phyloP scores from a whole-genome alignment of 1,140 invertebrate genomes.

The Apis laboriosa region DNA sequence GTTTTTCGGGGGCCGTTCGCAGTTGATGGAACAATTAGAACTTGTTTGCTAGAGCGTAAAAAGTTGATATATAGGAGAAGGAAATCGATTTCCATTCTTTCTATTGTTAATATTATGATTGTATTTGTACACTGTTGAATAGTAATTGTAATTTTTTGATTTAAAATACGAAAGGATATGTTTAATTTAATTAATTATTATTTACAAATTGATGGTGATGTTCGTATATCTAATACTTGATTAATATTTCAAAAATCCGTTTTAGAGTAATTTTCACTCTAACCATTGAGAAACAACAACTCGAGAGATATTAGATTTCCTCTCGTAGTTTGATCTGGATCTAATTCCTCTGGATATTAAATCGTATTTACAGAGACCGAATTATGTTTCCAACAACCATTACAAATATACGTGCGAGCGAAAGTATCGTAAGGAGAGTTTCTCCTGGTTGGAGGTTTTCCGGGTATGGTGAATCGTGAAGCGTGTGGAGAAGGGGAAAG shows the following conservation, averaged over 20 bases:
- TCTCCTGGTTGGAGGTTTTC: neutral
- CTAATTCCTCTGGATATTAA: neutral
- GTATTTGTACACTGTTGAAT: too few species aligned
- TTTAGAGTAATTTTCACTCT: neutral
- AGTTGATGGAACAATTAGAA: neutral
- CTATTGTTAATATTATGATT: too few species aligned
- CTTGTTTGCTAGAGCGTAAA: neutral
- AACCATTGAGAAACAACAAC: neutral
- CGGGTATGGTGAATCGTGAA: neutral
- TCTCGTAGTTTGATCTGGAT: too few species aligned
- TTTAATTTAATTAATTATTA: too few species aligned
- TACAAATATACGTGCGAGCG: neutral
- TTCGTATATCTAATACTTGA: too few species aligned
- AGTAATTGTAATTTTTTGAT: too few species aligned
- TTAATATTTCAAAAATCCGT: neutral
- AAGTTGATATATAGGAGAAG: neutral
- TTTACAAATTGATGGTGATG: too few species aligned
- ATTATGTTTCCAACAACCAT: neutral
- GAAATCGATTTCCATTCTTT: too few species aligned
- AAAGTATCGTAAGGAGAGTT: neutral
- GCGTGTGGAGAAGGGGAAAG: neutral
- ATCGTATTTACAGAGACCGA: neutral
- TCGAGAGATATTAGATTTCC: neutral
- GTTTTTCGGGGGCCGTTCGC: neutral
- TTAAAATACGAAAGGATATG: too few species aligned